Percentiles rank a stretch among this genome's conserved stretches.
phyloP scores from a whole-genome alignment of 2,888 invertebrate genomes.

The Caenorhabditis sp. region DNA sequence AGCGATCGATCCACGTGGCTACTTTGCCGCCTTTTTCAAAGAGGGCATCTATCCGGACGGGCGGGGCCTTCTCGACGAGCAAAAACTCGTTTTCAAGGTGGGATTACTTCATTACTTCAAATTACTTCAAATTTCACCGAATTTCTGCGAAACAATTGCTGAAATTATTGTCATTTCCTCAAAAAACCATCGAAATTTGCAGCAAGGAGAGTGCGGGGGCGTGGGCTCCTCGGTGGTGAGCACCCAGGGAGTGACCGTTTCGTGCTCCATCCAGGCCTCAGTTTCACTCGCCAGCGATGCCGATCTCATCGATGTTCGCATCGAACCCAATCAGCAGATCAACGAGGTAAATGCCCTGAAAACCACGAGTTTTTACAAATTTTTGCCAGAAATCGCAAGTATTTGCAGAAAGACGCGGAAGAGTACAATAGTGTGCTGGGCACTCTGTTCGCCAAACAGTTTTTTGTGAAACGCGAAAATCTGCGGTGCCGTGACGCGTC shows the following conservation, averaged over 20 bases:
- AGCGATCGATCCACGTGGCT: slow-evolving; percentile 58
- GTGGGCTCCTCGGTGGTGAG: slow-evolving; percentile 60
- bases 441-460: slow-evolving; percentile 18
- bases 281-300: slow-evolving; percentile 54
- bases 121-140: background rate
- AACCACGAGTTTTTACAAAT: background rate
- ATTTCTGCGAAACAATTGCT: no score
- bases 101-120: background rate
- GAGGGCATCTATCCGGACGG: slow-evolving; percentile 58
- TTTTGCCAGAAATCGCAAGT: no score
- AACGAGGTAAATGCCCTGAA: slow-evolving; percentile 33
- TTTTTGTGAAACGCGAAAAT: slow-evolving; percentile 25
- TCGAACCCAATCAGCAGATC: slow-evolving; percentile 47
- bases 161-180: background rate
- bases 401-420: slow-evolving; percentile 39
- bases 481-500: slow-evolving; percentile 16
- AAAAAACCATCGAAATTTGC: slow-evolving; percentile 3
- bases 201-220: slow-evolving; percentile 62
- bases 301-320: slow-evolving; percentile 29
- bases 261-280: slow-evolving; percentile 54
- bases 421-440: slow-evolving; percentile 34
- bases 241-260: slow-evolving; percentile 55
- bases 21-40: slow-evolving; percentile 51
- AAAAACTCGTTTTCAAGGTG: slow-evolving; percentile 42
- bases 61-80: slow-evolving; percentile 28